Percentiles rank a stretch among this genome's conserved stretches.
Evolutionary conservation across 1,140 invertebrate genomes (phyloP).

Genomic region (Eufriesea mexicana): DNA sequence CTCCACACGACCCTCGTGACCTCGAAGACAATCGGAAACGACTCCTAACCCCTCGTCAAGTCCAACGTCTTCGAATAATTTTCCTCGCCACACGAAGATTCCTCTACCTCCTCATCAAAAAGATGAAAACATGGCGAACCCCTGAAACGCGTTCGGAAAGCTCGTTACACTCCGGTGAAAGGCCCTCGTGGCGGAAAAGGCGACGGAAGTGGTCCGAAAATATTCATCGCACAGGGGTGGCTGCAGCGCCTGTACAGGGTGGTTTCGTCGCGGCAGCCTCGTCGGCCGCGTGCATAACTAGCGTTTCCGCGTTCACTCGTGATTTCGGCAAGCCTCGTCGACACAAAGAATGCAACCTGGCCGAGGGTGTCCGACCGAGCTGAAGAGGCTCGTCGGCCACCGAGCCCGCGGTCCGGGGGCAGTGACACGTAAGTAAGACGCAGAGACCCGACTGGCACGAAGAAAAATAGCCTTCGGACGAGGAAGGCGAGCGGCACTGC

Average conservation of each 20-base stretch:
- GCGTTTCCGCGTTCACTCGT: not conserved
- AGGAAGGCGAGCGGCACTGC: not conserved
- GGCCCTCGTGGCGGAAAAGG: not conserved
- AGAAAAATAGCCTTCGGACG: constrained; percentile 55
- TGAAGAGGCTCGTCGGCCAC: constrained; percentile 35
- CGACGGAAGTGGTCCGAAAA: not conserved
- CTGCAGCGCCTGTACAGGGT: not conserved
- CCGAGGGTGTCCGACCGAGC: constrained; percentile 10
- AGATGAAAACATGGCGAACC: not conserved
- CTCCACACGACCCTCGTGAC: too few relatives aligned
- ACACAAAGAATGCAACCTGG: not conserved
- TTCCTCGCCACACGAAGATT: too few relatives aligned
- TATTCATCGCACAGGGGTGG: not conserved
- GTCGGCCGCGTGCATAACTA: constrained; percentile 7
- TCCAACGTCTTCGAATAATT: too few relatives aligned
- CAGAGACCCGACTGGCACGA: constrained; percentile 42
- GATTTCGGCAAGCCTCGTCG: constrained; percentile 19
- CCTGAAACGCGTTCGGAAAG: not conserved
- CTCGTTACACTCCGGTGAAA: not conserved
- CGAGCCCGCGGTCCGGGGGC: constrained; percentile 31
- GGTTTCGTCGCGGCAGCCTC: not conserved
- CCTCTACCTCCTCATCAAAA: too few relatives aligned
- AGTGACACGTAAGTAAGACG: constrained; percentile 68
- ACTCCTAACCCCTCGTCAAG: too few relatives aligned
- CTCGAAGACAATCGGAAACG: too few relatives aligned